These are phyloP conservation scores for Agraylea sexmaculata DNA, from an alignment of 1,140 invertebrate species.

Conservation along the genomic window DNA sequence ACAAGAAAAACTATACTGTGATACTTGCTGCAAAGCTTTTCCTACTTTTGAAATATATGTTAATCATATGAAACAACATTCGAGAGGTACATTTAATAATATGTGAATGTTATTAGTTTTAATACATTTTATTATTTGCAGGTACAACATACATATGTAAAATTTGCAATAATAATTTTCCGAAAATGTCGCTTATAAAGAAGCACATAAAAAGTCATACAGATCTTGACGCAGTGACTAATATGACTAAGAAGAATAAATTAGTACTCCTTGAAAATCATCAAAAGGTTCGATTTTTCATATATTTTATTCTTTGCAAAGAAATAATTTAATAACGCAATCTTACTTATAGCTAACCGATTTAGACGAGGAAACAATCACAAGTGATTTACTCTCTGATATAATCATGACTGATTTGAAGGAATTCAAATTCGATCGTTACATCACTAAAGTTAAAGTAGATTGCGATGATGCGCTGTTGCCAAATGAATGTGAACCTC, in stretches of 20 bases:
- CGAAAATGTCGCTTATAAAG: constrained; percentile 15
- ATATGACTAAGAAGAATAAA: constrained; percentile 15
- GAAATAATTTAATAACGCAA: background rate
- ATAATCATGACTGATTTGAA: constrained; percentile 18
- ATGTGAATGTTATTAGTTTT: constrained; percentile 4
- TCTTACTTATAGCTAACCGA: constrained; percentile 4
- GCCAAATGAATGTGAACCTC: background rate
- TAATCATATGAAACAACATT: constrained; percentile 16
- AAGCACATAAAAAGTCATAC: constrained; percentile 18
- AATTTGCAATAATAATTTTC: constrained; percentile 21
- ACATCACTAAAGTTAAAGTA: constrained; percentile 15
- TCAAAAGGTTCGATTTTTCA: constrained; percentile 11
- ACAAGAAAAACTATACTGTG: constrained; percentile 13
- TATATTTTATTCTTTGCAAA: background rate
- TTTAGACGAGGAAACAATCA: constrained; percentile 8
- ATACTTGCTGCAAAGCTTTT: constrained; percentile 14
- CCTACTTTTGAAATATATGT: constrained; percentile 11
- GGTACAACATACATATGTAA: constrained; percentile 16
- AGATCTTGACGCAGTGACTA: constrained; percentile 11
- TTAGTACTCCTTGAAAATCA: constrained; percentile 14
- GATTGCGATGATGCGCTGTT: constrained; percentile 5
- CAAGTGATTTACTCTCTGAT: constrained; percentile 12
- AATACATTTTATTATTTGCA: constrained; percentile 10
- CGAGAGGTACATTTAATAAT: constrained; percentile 6
- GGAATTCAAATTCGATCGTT: constrained; percentile 12